A percentile compares a stretch with the other conserved stretches of the same genome.
These are phyloP conservation scores for Salvator merianae DNA, from an alignment of 2,113 vertebrate species.

Conservation along the genomic window DNA sequence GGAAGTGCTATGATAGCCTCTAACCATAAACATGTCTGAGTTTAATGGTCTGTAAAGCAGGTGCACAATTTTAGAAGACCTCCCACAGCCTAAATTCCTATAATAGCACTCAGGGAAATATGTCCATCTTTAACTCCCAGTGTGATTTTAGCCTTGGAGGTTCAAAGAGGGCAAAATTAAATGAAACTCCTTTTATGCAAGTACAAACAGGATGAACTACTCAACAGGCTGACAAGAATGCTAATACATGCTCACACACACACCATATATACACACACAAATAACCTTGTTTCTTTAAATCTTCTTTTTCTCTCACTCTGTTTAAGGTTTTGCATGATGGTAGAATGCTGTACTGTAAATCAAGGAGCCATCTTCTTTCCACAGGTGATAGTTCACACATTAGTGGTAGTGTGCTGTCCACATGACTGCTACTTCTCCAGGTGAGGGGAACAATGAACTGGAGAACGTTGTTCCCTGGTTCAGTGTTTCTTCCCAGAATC, in stretches of 20 bases:
- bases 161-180: neutral
- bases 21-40: constrained; percentile 47
- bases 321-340: neutral
- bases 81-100: constrained; percentile 3
- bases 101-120: constrained; percentile 24
- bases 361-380: no score
- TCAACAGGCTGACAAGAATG: neutral
- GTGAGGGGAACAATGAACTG: no score
- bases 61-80: constrained; percentile 27
- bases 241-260: neutral
- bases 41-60: constrained; percentile 60
- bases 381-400: no score
- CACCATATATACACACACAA: no score
- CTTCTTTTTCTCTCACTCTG: neutral
- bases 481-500: no score
- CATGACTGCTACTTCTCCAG: no score
- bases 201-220: neutral
- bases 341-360: no score
- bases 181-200: neutral
- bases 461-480: no score
- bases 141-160: constrained; percentile 3
- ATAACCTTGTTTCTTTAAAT: no score
- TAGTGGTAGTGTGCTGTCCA: no score
- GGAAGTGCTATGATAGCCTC: constrained; percentile 45
- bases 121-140: neutral